Evolutionary conservation across 1,140 invertebrate genomes (phyloP).

Genomic region (Octopus bimaculoides): DNA sequence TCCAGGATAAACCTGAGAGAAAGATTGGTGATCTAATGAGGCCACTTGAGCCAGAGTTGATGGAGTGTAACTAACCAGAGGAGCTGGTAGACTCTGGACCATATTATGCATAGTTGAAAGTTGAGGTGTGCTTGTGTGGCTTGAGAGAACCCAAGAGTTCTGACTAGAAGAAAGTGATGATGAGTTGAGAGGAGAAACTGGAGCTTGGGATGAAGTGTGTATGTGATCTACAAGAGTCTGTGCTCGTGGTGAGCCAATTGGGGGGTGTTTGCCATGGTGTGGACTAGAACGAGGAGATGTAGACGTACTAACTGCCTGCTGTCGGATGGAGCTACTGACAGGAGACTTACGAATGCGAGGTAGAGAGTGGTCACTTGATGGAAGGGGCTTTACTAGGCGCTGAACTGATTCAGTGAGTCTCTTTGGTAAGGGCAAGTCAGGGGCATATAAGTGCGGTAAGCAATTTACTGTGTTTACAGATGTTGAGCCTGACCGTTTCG

Average conservation of each 20-base stretch:
- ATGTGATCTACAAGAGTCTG: neutral
- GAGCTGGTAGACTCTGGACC: neutral
- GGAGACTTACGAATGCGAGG: conserved; percentile 32
- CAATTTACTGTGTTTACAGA: conserved; percentile 34
- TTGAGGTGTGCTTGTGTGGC: neutral
- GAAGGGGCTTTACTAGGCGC: conserved; percentile 33
- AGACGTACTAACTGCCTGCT: conserved; percentile 14
- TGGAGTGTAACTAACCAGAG: neutral
- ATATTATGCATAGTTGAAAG: conserved; percentile 14
- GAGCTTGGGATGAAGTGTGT: neutral
- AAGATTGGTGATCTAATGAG: too few relatives aligned
- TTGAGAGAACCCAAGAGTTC: neutral
- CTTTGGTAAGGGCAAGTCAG: conserved; percentile 32
- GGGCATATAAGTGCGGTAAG: conserved; percentile 36
- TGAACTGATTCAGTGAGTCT: conserved; percentile 37
- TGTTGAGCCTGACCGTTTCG: conserved; percentile 28
- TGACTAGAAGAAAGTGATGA: conserved; percentile 13
- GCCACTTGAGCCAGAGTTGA: neutral
- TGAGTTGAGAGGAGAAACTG: neutral
- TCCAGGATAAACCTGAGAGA: neutral
- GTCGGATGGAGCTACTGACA: conserved; percentile 15
- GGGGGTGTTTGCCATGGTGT: conserved; percentile 28
- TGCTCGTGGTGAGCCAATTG: conserved; percentile 15
- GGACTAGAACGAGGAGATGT: conserved; percentile 21
- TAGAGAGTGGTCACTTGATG: conserved; percentile 27